Evolutionary conservation across 2,888 invertebrate genomes (phyloP), one percentile per base, ranked within the genome.

Genomic region (Pimpla rufipes): DNA sequence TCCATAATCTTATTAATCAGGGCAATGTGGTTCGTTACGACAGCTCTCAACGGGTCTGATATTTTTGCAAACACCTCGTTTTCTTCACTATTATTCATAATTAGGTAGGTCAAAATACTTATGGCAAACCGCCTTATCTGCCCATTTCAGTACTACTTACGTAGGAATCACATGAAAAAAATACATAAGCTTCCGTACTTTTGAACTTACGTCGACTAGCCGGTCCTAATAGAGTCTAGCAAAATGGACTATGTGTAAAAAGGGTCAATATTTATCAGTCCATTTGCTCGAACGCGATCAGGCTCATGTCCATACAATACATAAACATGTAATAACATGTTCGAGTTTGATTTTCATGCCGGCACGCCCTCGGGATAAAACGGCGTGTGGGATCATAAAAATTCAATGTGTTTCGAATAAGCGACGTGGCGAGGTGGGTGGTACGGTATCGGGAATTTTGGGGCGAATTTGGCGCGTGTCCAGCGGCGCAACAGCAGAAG

Each of bases 361-460:
- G n/a, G 29, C 29, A 67, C 47, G 47, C 47, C 45, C 47, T n/a
- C 66, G 45, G 29, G 13, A 45, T 66, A 66, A 66, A 66, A 67
- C 67, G 29, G 47, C n/a, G n/a, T 16, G 29, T 42, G 40, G 21
- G 37, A 64, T 64, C 64, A 64, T 67, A 67, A 67, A 67, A 67
- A 40, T 42, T 64, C 42, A 42, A 64, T 64, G 64, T 64, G 40
- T 42, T 42, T 42, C 64, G 47, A 29, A 47, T 67, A 67, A 47
- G 23, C 47, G 67, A 47, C 47, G 16, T 4, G 29, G 47, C 10
- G 16, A 7, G 45, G 13, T 16, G 11, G 13, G 66, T 10, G 29
- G 47, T n/a, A 7, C n/a, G 29, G 29, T 57, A 4, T 11, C 13
- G n/a, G 29, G n/a, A 7, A 67, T 67, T 67, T 67, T 47, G 45